Evolutionary conservation across 2,797 vertebrate genomes (phyloP).

Genomic region (Gymnoscopelus microlampas): DNA sequence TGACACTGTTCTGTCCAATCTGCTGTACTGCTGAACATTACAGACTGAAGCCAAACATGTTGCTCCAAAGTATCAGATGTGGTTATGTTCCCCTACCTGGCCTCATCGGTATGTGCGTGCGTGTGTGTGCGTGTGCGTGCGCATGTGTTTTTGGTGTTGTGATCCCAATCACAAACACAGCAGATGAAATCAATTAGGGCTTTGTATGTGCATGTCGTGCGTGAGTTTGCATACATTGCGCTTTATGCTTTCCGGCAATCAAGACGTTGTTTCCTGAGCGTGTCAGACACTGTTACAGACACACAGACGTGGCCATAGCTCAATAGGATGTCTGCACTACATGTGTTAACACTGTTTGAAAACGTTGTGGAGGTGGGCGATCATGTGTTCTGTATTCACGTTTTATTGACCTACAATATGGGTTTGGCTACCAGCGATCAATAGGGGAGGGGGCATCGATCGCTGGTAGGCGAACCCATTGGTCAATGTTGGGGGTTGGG

Average conservation of each 20-base stretch:
- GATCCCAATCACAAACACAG: too few species aligned
- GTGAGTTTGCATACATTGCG: neutral
- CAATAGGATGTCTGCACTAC: conserved; percentile 37
- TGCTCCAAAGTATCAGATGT: too few species aligned
- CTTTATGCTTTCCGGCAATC: conserved; percentile 38
- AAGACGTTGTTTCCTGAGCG: conserved; percentile 8
- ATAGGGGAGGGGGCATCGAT: too few species aligned
- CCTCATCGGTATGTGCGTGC: neutral
- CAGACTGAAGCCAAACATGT: too few species aligned
- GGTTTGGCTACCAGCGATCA: too few species aligned
- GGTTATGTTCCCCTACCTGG: too few species aligned
- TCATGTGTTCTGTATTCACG: too few species aligned
- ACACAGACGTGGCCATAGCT: conserved; percentile 47
- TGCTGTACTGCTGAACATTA: too few species aligned
- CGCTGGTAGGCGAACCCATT: too few species aligned
- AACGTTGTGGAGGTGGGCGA: too few species aligned
- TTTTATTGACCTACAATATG: too few species aligned
- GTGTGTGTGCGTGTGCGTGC: neutral
- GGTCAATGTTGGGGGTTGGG: too few species aligned
- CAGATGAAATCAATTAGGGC: conserved; percentile 42
- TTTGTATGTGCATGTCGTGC: neutral
- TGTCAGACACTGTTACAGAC: conserved; percentile 55
- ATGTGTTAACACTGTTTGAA: conserved; percentile 42
- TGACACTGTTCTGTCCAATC: conserved; percentile 26
- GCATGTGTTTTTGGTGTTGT: neutral